These are phyloP conservation scores for Copidosoma aretas DNA, from an alignment of 2,888 invertebrate genomes.

Conservation along the genomic window DNA sequence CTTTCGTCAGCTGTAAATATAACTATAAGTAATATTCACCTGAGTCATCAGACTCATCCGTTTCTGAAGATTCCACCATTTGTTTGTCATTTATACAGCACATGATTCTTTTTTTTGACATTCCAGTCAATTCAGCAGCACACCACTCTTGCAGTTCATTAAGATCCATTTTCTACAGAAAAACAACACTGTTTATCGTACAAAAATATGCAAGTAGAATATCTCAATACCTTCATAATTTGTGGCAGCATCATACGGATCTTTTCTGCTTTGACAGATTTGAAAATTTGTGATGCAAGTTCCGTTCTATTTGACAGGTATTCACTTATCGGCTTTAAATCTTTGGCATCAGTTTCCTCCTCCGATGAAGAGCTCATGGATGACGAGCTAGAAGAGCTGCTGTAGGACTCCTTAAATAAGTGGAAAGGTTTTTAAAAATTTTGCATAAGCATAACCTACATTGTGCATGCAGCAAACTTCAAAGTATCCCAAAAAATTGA, in stretches of 20 bases:
- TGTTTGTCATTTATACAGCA: conserved; percentile 56
- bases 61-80: conserved; percentile 59
- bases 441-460: neutral
- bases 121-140: conserved; percentile 57
- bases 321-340: conserved; percentile 59
- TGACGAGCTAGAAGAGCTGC: conserved; percentile 59
- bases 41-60: conserved; percentile 57
- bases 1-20: conserved; percentile 2
- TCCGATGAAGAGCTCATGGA: conserved; percentile 59
- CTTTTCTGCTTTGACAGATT: conserved; percentile 59
- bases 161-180: conserved; percentile 54
- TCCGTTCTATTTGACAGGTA: conserved; percentile 55
- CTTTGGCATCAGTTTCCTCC: conserved; percentile 54
- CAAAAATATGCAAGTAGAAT: neutral
- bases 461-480: no score
- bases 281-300: conserved; percentile 57
- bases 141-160: conserved; percentile 58
- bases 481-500: no score
- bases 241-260: conserved; percentile 61
- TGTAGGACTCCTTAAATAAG: conserved; percentile 41
- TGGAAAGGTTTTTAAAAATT: neutral
- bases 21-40: conserved; percentile 45
- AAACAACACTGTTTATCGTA: neutral
- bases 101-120: conserved; percentile 57
- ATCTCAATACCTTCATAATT: conserved; percentile 56